phyloP scores from a whole-genome alignment of 1,140 invertebrate species.

The Trachelipus rathkii region DNA sequence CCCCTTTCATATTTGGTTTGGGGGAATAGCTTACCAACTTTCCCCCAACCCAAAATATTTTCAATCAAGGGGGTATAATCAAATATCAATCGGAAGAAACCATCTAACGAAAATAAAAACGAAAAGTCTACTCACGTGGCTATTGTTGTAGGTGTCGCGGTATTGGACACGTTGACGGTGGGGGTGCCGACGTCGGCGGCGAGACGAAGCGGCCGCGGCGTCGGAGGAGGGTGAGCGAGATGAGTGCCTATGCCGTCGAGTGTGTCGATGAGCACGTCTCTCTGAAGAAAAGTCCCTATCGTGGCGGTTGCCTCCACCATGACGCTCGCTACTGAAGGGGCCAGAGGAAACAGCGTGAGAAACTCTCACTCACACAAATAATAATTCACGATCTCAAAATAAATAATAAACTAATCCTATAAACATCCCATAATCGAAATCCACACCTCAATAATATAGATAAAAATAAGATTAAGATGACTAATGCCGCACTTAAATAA shows the following conservation, averaged over 20 bases:
- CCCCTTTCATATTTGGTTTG: too few relatives aligned
- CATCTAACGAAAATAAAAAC: background rate
- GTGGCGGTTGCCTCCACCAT: constrained; percentile 19
- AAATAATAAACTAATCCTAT: too few relatives aligned
- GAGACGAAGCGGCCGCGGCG: constrained; percentile 17
- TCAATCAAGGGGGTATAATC: too few relatives aligned
- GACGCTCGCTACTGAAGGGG: constrained; percentile 24
- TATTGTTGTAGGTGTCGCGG: constrained; percentile 28
- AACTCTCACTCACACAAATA: background rate
- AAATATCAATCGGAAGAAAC: background rate
- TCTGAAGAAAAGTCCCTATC: constrained; percentile 28
- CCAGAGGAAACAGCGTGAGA: background rate
- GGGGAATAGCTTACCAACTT: too few relatives aligned
- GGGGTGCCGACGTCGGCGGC: constrained; percentile 26
- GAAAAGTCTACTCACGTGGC: constrained; percentile 28
- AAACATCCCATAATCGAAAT: too few relatives aligned
- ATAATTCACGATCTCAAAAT: too few relatives aligned
- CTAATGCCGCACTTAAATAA: too few relatives aligned
- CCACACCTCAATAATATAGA: too few relatives aligned
- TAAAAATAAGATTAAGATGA: too few relatives aligned
- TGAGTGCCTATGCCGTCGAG: constrained; percentile 20
- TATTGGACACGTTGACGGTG: constrained; percentile 21
- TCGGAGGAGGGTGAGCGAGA: constrained; percentile 24
- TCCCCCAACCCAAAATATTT: too few relatives aligned
- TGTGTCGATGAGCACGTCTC: constrained; percentile 7